Evolutionary conservation across 2,888 invertebrate species (phyloP), one percentile per base, ranked within the genome.

Genomic region (Spodoptera littoralis): DNA sequence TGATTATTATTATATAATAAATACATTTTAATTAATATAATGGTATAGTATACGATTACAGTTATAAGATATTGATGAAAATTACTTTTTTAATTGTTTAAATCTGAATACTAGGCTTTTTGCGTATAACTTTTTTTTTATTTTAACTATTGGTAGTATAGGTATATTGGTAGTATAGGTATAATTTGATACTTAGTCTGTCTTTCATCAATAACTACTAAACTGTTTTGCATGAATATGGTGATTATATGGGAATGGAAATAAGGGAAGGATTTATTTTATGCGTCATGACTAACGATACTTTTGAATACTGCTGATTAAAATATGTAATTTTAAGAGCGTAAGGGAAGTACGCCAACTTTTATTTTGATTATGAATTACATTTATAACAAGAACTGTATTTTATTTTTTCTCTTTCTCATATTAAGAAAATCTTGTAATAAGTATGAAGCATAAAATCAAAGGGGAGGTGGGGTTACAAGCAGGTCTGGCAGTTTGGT

Each of bases 281-380:
- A 79, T 48, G 64, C 66, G 70, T 71, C 77, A 78, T 71, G 71
- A 77, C 51, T 18, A 3, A n/a, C 47, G 42, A 27, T 24, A 41
- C 9, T 27, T 24, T 5, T 50, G 24, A 30, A 27, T 42, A 18
- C 18, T 18, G 2, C 18, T 18, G 18, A 18, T 18, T 27, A 27
- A 27, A 27, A 27, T 3, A 27, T 27, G 5, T 27, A 27, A 27
- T 27, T 3, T 27, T 27, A 27, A 3, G 27, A 27, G 5, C 18
- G 18, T 18, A 27, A 27, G 3, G 27, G 27, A 3, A 27, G 27
- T 27, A 27, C 27, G 27, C 27, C 27, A 3, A 27, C 3, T 27
- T 27, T 27, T 27, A 27, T 27, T 27, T 27, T 27, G 18, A 18
- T 18, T 1, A 18, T 18, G 18, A 18, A 18, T 18, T 18, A 18